A percentile compares a stretch with the other conserved stretches of the same genome.
Evolutionary conservation across 1,140 invertebrate species (phyloP).

Genomic region (Listronotus bonariensis): DNA sequence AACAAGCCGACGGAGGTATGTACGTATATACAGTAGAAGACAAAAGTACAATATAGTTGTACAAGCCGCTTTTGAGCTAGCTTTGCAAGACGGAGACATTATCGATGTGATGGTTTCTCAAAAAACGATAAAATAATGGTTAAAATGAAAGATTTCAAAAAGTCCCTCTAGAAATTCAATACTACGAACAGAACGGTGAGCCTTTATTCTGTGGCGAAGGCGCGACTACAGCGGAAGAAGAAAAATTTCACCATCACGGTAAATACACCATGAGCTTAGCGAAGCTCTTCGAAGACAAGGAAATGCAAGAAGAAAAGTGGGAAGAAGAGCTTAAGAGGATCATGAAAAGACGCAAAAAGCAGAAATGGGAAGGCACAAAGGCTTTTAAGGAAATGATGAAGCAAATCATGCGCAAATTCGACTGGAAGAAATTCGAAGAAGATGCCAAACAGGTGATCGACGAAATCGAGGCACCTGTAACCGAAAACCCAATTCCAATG

Average conservation of each 20-base stretch:
- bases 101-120: slow-evolving; percentile 76
- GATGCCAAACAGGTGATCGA: slow-evolving; percentile 60
- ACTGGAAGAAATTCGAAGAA: slow-evolving; percentile 66
- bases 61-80: slow-evolving; percentile 72
- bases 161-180: slow-evolving; percentile 71
- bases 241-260: slow-evolving; percentile 63
- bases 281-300: slow-evolving; percentile 79
- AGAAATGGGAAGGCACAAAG: slow-evolving; percentile 55
- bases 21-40: slow-evolving; percentile 80
- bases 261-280: slow-evolving; percentile 65
- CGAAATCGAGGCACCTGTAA: slow-evolving; percentile 53
- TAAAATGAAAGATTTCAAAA: slow-evolving; percentile 73
- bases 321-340: slow-evolving; percentile 53
- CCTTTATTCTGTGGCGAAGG: slow-evolving; percentile 63
- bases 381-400: slow-evolving; percentile 66
- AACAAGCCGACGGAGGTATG: slow-evolving; percentile 63
- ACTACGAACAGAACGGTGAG: slow-evolving; percentile 59
- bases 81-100: slow-evolving; percentile 76
- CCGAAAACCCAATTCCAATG: slow-evolving; percentile 55
- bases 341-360: slow-evolving; percentile 50
- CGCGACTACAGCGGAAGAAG: slow-evolving; percentile 63
- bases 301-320: slow-evolving; percentile 66
- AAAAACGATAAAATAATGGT: slow-evolving; percentile 74
- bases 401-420: slow-evolving; percentile 63
- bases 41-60: slow-evolving; percentile 76